These are phyloP conservation scores for Ephestia elutella DNA, from an alignment of 1,140 invertebrate genomes.

Conservation along the genomic window DNA sequence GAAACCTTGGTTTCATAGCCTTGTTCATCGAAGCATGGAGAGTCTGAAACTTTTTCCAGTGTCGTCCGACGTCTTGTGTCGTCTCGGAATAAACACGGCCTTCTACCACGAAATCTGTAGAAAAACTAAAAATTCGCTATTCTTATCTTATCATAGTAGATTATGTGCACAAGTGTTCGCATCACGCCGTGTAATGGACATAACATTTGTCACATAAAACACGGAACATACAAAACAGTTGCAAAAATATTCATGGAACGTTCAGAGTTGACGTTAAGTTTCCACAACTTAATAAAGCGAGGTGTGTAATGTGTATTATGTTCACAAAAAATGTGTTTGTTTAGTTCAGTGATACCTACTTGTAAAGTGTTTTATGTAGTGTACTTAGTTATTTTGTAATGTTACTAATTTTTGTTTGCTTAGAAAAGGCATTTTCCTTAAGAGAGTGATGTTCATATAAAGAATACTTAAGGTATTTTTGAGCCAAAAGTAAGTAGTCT, in stretches of 20 bases:
- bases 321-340: not conserved
- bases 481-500: no score
- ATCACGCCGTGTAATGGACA: constrained; percentile 54
- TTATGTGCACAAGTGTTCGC: constrained; percentile 67
- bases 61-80: not conserved
- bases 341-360: not conserved
- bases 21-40: constrained; percentile 42
- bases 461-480: no score
- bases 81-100: constrained; percentile 9
- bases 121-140: constrained; percentile 31
- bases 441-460: no score
- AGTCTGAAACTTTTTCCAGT: constrained; percentile 14
- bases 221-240: constrained; percentile 22
- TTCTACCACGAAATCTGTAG: constrained; percentile 19
- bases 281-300: constrained; percentile 69
- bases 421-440: not conserved
- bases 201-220: constrained; percentile 42
- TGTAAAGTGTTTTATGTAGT: not conserved
- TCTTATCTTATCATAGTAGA: constrained; percentile 65
- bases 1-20: constrained; percentile 38
- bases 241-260: constrained; percentile 48
- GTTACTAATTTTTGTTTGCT: not conserved
- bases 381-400: not conserved
- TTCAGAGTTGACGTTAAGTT: constrained; percentile 63
- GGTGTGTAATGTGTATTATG: constrained; percentile 32